A percentile compares a stretch with the other conserved stretches of the same genome.
Conservation (phyloP, 2,113 vertebrate genomes). For the Lipophrys pholis region DNA sequence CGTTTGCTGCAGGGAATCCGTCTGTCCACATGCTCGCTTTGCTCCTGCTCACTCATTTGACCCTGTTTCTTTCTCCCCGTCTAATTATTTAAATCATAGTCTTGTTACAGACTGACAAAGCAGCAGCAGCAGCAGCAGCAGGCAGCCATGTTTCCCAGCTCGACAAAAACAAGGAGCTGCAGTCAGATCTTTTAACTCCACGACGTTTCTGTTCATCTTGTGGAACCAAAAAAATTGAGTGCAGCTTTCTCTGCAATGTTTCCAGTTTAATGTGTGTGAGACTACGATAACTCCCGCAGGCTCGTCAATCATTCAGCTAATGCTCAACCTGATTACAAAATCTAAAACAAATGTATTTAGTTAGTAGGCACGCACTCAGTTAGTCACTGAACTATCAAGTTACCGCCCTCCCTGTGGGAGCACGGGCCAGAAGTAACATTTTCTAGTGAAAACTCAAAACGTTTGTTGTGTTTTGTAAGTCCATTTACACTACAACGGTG, state of each 20-base stretch:
- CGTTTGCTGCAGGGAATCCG: constrained; percentile 49
- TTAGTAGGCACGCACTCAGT: too few species aligned
- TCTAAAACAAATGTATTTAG: constrained; percentile 17
- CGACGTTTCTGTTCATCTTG: constrained; percentile 45
- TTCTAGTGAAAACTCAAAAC: too few species aligned
- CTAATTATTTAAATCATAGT: constrained; percentile 58
- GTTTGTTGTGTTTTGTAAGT: too few species aligned
- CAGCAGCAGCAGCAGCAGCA: constrained; percentile 32
- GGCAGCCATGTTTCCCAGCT: constrained; percentile 31
- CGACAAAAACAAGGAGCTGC: background rate
- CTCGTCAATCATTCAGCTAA: constrained; percentile 22
- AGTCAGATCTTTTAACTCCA: constrained; percentile 49
- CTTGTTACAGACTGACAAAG: constrained; percentile 18
- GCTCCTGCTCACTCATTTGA: constrained; percentile 41
- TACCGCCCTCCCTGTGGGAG: too few species aligned
- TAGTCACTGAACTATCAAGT: too few species aligned
- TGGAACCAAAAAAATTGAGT: constrained; percentile 34
- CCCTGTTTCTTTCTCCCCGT: constrained; percentile 18
- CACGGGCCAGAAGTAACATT: too few species aligned
- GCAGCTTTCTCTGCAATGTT: too few species aligned
- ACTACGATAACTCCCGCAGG: background rate
- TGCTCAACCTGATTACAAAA: constrained; percentile 50
- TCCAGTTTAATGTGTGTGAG: background rate
- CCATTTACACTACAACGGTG: too few species aligned
- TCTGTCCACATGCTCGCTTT: constrained; percentile 22